Evolutionary conservation across 2,113 vertebrate genomes (phyloP), one percentile per base, ranked within the genome.

Genomic region (Ailuropoda melanoleuca): DNA sequence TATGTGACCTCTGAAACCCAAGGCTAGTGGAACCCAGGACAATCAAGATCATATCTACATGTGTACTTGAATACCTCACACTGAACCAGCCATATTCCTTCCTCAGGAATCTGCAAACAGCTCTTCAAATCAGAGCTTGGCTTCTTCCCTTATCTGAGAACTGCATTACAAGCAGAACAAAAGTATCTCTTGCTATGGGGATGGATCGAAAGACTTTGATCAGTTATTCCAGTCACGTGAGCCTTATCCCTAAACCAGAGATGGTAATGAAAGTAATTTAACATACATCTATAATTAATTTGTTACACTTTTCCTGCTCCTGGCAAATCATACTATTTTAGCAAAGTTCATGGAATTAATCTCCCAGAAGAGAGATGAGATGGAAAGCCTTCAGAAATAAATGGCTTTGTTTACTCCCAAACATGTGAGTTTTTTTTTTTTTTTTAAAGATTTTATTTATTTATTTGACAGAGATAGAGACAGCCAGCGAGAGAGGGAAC

Each of bases 281-380:
- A 99, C 99, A 99, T 99, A 99, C 99, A 99, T 99, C 99, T 99
- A 99, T 99, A 99, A 99, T 99, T 99, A 99, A 99, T 99, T 99
- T 99, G 99, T 98, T 98, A 99, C 98, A 99, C 98, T 99, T 66
- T 99, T 98, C 98, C 97, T 85, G 97, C 98, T 98, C 84, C 96
- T 98, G 98, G 98, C 95, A 98, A 97, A 98, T 98, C 96, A 97
- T 97, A 98, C 93, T 96, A 98, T 93, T 98, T 98, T 98, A 98
- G 98, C 97, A 97, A 98, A 98, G 98, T 97, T 98, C 97, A 97
- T 97, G 94, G 95, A 98, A 98, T 98, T 99, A 99, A 99, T 99
- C 97, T 98, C 97, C 95, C 96, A 88, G 95, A 97, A 87, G 92
- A 97, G 97, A 98, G 97, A 98, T 95, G 98, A 97, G 96, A 97